Evolutionary conservation across 2,797 vertebrate genomes (phyloP).

Genomic region (Toxotes lorentzi): DNA sequence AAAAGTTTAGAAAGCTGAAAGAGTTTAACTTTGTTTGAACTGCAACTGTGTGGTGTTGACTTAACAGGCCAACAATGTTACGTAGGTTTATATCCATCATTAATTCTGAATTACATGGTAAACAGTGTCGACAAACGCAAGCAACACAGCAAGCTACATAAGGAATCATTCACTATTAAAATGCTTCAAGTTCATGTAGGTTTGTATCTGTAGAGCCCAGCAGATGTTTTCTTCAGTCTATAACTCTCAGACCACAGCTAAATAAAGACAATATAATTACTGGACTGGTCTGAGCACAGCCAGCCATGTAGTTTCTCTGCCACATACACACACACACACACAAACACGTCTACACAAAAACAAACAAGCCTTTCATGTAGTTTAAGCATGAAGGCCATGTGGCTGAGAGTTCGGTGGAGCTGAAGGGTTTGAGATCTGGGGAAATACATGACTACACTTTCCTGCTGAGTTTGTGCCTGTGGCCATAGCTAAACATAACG

Average conservation of each 20-base stretch:
- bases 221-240: slow-evolving; percentile 75
- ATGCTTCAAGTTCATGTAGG: slow-evolving; percentile 24
- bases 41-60: background rate
- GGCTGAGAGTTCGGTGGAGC: slow-evolving; percentile 19
- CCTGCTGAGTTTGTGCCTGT: background rate
- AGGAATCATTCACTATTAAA: slow-evolving; percentile 14
- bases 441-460: background rate
- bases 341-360: slow-evolving; percentile 19
- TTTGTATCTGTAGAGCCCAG: slow-evolving; percentile 55
- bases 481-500: background rate
- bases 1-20: background rate
- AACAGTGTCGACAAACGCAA: background rate
- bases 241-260: slow-evolving; percentile 78
- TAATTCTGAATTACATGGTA: background rate
- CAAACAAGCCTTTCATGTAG: slow-evolving; percentile 40
- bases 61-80: background rate
- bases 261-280: slow-evolving; percentile 81
- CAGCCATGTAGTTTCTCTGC: slow-evolving; percentile 61
- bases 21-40: slow-evolving; percentile 15
- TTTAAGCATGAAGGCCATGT: slow-evolving; percentile 26
- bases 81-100: background rate
- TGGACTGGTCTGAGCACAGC: slow-evolving; percentile 71
- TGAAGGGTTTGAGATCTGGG: background rate
- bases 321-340: slow-evolving; percentile 12
- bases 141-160: background rate